Evolutionary conservation across 1,140 invertebrate species (phyloP).

Genomic region (Laupala kohalensis): DNA sequence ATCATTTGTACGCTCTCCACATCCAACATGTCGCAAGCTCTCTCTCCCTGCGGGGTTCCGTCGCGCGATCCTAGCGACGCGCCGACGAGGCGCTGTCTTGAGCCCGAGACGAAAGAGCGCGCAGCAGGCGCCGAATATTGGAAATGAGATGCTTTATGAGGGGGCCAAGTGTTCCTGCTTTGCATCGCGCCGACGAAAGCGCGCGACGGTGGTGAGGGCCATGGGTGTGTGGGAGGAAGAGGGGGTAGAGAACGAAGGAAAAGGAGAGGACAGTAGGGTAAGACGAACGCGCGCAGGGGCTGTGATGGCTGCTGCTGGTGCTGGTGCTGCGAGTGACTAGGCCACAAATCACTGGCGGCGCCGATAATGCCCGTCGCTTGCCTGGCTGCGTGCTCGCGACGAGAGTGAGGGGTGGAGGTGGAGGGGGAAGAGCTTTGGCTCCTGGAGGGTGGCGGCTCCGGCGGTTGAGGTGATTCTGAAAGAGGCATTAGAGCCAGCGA

Average conservation of each 20-base stretch:
- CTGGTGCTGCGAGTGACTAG: slow-evolving; percentile 20
- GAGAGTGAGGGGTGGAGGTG: too few relatives aligned
- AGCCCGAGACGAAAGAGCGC: background rate
- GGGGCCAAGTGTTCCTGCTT: background rate
- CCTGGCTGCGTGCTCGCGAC: background rate
- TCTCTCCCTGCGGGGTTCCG: background rate
- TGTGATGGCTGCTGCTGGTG: background rate
- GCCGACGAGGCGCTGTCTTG: background rate
- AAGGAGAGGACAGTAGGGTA: background rate
- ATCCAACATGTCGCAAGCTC: too few relatives aligned
- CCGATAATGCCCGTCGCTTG: slow-evolving; percentile 16
- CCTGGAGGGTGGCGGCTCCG: too few relatives aligned
- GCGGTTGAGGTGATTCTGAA: too few relatives aligned
- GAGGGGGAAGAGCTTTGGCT: too few relatives aligned
- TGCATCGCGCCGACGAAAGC: background rate
- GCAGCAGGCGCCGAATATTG: background rate
- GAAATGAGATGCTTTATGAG: background rate
- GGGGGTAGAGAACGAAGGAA: background rate
- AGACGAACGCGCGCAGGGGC: too few relatives aligned
- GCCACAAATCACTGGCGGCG: slow-evolving; percentile 20
- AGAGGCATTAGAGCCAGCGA: too few relatives aligned
- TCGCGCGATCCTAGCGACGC: background rate
- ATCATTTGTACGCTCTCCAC: too few relatives aligned
- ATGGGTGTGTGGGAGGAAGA: background rate
- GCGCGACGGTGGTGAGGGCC: too few relatives aligned